Evolutionary conservation across 2,888 invertebrate species (phyloP).

Genomic region (Heliconius hortense): DNA sequence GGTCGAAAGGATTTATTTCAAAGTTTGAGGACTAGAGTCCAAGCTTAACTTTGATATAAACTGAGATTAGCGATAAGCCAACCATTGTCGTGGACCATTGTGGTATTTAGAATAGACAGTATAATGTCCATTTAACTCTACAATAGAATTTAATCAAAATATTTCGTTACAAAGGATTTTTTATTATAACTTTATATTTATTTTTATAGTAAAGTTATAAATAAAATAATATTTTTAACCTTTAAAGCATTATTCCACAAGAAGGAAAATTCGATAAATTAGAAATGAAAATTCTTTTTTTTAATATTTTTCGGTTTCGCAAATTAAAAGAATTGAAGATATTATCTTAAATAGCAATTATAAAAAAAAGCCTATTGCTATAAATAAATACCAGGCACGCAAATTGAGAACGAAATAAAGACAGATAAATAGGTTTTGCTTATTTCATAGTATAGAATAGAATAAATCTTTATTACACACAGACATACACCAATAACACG

Average conservation of each 20-base stretch:
- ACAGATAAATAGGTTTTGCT: background rate
- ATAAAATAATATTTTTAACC: too few relatives aligned
- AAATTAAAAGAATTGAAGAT: background rate
- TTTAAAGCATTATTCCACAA: too few relatives aligned
- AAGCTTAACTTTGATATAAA: slow-evolving; percentile 8
- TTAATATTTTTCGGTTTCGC: too few relatives aligned
- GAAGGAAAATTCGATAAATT: too few relatives aligned
- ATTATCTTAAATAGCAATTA: background rate
- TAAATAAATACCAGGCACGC: background rate
- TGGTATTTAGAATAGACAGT: slow-evolving; percentile 6
- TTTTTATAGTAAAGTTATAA: background rate
- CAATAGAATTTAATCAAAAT: background rate
- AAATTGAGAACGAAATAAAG: background rate
- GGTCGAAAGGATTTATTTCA: slow-evolving; percentile 24
- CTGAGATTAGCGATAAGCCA: slow-evolving; percentile 17
- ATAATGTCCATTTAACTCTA: background rate
- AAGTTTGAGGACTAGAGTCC: slow-evolving; percentile 3
- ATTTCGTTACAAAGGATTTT: background rate
- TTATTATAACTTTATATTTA: background rate
- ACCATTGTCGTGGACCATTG: background rate
- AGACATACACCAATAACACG: background rate
- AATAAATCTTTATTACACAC: background rate
- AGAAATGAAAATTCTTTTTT: too few relatives aligned
- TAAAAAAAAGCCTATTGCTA: background rate
- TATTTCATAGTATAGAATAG: background rate